Base-by-base conservation (phyloP, 2,888 invertebrate genomes). In the Oligia latruncula region DNA sequence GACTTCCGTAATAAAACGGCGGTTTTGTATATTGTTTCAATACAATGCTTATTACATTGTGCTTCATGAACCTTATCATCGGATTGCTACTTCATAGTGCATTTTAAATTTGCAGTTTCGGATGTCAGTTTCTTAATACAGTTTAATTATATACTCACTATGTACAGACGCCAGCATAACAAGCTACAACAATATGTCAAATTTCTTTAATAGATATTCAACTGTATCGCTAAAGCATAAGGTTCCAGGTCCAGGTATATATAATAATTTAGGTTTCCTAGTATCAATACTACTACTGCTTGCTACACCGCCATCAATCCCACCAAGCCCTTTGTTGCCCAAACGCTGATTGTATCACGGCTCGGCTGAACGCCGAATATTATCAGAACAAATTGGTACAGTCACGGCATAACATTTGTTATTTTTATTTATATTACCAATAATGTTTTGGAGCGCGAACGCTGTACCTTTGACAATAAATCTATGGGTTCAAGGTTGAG, bases 401-500 rank as follows among this genome's bases (percentile, higher is more conserved):
- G 89, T 90, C 90, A 89, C 89, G 89, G 73, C 86, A 89, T 89
- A 87, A 84, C 89, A 89, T 89, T 89, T 88, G 90, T 89, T 89
- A 90, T 90, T 89, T 89, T 89, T 89, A 90, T 89, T 89, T 89
- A 89, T 90, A 86, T 89, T 89, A 81, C 86, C 87, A 88, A 89
- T 89, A 87, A 87, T 89, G 88, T 89, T 85, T 81, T 76, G 74
- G 84, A 89, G 86, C 87, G 85, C 84, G 68, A 87, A 85, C 60
- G 66, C 72, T 68, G 76, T 81, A 77, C 78, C 43, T 64, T 83
- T 85, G 76, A 85, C 82, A 82, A 89, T 90, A 90, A 86, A 89
- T 87, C 84, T 83, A 66, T 83, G 67, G 68, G 78, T 81, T 84
- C 87, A 88, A 89, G 87, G 90, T 88, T 81, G 71, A 46, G 29